Conservation (phyloP, 2,113 vertebrate species). For the Hyperopisus bebe region DNA sequence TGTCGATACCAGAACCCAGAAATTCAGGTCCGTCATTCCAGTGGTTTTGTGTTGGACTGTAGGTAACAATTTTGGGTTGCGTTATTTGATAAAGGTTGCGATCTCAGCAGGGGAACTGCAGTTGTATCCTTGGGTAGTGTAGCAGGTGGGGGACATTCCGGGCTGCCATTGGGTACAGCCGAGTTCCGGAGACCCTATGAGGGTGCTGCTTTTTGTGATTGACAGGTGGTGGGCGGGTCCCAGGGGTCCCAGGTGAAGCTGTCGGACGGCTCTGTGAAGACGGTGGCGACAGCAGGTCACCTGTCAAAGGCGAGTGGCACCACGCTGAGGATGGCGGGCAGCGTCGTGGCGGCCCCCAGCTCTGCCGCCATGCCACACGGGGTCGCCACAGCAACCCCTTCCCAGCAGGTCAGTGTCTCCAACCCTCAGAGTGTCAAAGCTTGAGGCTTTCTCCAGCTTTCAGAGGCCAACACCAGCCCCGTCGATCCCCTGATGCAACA, state of each 20-base stretch:
- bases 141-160: neutral
- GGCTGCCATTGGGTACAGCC: neutral
- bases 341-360: slow-evolving; percentile 80
- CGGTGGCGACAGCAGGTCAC: slow-evolving; percentile 68
- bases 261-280: slow-evolving; percentile 80
- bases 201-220: slow-evolving; percentile 24
- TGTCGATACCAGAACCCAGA: neutral
- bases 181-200: neutral
- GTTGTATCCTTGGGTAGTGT: neutral
- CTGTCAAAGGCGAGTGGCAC: slow-evolving; percentile 89
- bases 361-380: slow-evolving; percentile 63
- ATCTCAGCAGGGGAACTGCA: neutral
- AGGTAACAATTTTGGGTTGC: neutral
- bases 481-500: neutral
- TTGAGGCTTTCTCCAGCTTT: neutral
- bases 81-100: neutral
- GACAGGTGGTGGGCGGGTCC: slow-evolving; percentile 69
- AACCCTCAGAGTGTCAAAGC: neutral
- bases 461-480: neutral
- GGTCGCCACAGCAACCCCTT: slow-evolving; percentile 49
- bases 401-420: slow-evolving; percentile 51
- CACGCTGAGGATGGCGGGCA: slow-evolving; percentile 83
- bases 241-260: slow-evolving; percentile 84
- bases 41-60: neutral
- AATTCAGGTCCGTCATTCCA: neutral